Conservation (phyloP, 2,113 vertebrate genomes). For the Cercocebus atys region DNA sequence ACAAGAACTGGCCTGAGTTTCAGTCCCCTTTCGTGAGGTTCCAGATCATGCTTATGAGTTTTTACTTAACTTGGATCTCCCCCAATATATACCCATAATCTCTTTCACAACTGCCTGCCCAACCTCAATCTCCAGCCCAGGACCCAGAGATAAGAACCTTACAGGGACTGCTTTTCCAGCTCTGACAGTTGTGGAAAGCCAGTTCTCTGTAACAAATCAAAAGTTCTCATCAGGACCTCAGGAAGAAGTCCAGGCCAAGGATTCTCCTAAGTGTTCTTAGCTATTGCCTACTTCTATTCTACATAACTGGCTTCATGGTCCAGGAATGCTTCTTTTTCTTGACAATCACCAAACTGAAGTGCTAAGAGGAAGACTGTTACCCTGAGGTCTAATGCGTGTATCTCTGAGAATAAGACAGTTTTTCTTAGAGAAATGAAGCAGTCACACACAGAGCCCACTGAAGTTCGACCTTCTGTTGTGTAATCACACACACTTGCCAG, state of each 20-base stretch:
- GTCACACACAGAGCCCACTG: neutral
- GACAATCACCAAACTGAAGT: no score
- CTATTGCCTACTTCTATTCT: neutral
- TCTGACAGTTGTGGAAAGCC: neutral
- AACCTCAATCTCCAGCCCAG: neutral
- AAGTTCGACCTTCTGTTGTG: neutral
- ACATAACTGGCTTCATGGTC: neutral
- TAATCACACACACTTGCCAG: neutral
- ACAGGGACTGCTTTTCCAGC: neutral
- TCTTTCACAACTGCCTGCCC: neutral
- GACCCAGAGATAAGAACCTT: neutral
- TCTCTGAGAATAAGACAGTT: neutral
- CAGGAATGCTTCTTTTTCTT: neutral
- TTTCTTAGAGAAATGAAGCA: neutral
- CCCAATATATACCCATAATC: no score
- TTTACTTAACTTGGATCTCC: neutral
- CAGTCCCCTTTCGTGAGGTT: neutral
- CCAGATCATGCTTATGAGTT: neutral
- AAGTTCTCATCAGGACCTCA: neutral
- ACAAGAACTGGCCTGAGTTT: neutral
- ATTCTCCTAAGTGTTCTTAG: neutral
- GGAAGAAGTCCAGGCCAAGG: neutral
- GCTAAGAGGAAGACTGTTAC: no score
- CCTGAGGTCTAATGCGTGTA: neutral
- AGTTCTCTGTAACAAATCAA: neutral